Conservation (phyloP, 2,888 invertebrate species). For the Perithous albicinctus region DNA sequence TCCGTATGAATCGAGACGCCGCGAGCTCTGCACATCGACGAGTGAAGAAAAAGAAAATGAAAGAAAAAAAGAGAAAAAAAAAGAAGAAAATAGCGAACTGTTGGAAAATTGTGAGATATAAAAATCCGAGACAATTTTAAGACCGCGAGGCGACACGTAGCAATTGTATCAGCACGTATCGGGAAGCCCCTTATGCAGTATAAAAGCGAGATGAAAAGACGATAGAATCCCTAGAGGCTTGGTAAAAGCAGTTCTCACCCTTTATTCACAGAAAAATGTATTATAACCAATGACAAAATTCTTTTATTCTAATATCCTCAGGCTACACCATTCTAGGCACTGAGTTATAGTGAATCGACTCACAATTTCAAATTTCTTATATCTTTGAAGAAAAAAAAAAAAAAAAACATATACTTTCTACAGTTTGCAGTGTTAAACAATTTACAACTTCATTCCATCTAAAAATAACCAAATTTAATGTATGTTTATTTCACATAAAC, state of each 20-base stretch:
- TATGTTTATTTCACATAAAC: background rate
- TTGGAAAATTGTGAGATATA: slow-evolving; percentile 43
- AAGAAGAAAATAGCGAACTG: slow-evolving; percentile 23
- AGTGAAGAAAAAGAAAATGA: background rate
- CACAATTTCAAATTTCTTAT: slow-evolving; percentile 15
- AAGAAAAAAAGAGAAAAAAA: too few relatives aligned
- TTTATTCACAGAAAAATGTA: slow-evolving; percentile 39
- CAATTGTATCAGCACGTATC: slow-evolving; percentile 44
- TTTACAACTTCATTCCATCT: background rate
- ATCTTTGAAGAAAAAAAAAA: background rate
- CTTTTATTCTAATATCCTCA: slow-evolving; percentile 9
- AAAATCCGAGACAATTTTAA: slow-evolving; percentile 48
- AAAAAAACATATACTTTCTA: background rate
- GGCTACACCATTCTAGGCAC: background rate
- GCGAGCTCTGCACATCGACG: slow-evolving; percentile 4
- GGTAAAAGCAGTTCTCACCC: background rate
- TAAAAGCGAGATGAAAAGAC: slow-evolving; percentile 9
- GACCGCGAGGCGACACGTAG: slow-evolving; percentile 43
- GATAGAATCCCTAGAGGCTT: slow-evolving; percentile 7
- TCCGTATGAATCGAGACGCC: slow-evolving; percentile 16
- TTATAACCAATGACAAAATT: slow-evolving; percentile 19
- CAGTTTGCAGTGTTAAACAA: background rate
- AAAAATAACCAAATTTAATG: background rate
- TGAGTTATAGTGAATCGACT: slow-evolving; percentile 8
- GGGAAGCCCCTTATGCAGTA: background rate